Evolutionary conservation across 1,140 invertebrate genomes (phyloP).

Genomic region (Platyscapa corneri): DNA sequence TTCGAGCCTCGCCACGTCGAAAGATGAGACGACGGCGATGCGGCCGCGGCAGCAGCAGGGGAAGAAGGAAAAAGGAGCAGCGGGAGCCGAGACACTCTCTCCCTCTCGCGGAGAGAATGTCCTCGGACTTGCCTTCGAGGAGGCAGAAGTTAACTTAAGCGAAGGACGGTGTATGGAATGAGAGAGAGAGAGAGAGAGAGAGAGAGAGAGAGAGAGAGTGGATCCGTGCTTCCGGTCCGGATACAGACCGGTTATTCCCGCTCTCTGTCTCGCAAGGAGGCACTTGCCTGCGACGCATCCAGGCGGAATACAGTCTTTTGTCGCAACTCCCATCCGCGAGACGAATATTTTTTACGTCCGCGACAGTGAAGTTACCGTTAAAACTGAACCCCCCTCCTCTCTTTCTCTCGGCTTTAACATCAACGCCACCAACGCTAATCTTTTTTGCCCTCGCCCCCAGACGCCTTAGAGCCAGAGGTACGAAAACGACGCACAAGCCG

Average conservation of each 20-base stretch:
- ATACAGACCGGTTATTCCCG: constrained; percentile 71
- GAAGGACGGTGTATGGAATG: constrained; percentile 44
- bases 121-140: constrained; percentile 49
- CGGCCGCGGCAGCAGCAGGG: not conserved
- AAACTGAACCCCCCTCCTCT: too few species aligned
- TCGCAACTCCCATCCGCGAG: not conserved
- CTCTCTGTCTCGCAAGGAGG: constrained; percentile 16
- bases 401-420: too few species aligned
- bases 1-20: constrained; percentile 57
- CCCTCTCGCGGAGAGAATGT: constrained; percentile 36
- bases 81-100: constrained; percentile 29
- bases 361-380: constrained; percentile 31
- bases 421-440: not conserved
- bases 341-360: constrained; percentile 11
- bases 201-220: constrained; percentile 56
- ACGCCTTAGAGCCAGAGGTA: too few species aligned
- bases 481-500: too few species aligned
- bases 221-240: constrained; percentile 73
- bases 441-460: not conserved
- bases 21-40: constrained; percentile 34
- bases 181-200: constrained; percentile 45
- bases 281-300: not conserved
- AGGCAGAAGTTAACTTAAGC: constrained; percentile 37
- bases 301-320: not conserved
- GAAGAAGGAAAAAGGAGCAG: constrained; percentile 22